Evolutionary conservation across 2,113 vertebrate species (phyloP), one percentile per base, ranked within the genome.

Genomic region (Aegotheles bennettii): DNA sequence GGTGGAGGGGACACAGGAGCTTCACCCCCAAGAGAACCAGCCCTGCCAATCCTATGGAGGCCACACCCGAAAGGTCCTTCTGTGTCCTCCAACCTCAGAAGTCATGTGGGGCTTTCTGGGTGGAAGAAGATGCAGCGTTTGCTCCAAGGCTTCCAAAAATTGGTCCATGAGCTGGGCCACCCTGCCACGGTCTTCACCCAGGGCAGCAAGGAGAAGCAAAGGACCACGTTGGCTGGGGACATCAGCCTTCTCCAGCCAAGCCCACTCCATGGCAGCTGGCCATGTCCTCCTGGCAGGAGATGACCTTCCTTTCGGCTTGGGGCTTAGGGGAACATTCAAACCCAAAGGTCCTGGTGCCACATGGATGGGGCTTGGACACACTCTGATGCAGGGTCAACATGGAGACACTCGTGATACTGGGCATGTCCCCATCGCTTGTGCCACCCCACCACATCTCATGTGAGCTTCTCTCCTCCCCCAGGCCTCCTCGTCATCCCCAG

Each of bases 1-100:
- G 28, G 38, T 24, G 14, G 7, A 16, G 61, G n/a, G 33, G 61
- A 61, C 73, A n/a, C 0, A 0, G 23, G 10, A 63, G 19, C 35
- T 83, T 45, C 20, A 54, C 16, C 13, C 21, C 10, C 1, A 1
- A 81, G 48, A 31, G 15, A 85, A 48, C 29, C 33, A 17, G 11
- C 7, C 45, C 18, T 2, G 15, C 36, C 3, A 7, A 43, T 48
- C 18, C 60, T 20, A 7, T 7, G 36, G 65, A 69, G 38, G 15
- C 15, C 67, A 65, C 54, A 40, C 38, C 67, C 7, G 4, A 14
- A 65, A 71, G n/a, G 73, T 65, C 67, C 33, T 63, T 45, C 38
- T 15, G 48, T 31, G 59, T 43, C 38, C 71, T 92, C 28, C 60
- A 78, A 8, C 18, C 28, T 40, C 43, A 29, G 42, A 68, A 85